A percentile compares a stretch with the other conserved stretches of the same genome.
phyloP scores from a whole-genome alignment of 1,140 invertebrate species.

The Cyclargus thomasi region DNA sequence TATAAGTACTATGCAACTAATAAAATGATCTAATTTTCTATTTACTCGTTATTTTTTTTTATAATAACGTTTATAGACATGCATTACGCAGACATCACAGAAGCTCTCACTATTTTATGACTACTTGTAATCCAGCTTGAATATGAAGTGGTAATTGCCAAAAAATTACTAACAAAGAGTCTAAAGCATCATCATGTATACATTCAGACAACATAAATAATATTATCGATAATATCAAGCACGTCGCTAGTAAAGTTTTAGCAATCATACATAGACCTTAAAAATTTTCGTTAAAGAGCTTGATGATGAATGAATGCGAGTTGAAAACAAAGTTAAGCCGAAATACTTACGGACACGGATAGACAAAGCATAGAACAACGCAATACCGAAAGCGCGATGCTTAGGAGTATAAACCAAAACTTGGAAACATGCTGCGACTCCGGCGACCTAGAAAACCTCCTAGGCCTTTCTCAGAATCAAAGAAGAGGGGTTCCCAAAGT shows the following conservation, averaged over 20 bases:
- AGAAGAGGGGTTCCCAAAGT: conserved; percentile 60
- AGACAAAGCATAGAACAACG: conserved; percentile 39
- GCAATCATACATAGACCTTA: neutral
- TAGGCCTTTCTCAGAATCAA: conserved; percentile 71
- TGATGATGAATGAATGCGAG: conserved; percentile 17
- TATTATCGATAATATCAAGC: neutral
- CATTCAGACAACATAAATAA: no score
- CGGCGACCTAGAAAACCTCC: conserved; percentile 66
- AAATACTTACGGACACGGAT: conserved; percentile 37
- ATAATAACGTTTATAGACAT: neutral
- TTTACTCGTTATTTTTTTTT: neutral
- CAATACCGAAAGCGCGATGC: conserved; percentile 54
- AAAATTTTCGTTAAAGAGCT: neutral
- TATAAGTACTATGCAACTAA: no score
- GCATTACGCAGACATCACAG: neutral
- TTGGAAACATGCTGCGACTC: conserved; percentile 72
- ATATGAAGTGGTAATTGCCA: neutral
- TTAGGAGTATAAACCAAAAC: conserved; percentile 65
- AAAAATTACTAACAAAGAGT: neutral
- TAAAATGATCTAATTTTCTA: neutral
- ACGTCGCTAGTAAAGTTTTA: neutral
- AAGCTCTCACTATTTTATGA: neutral
- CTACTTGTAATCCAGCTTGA: conserved; percentile 1
- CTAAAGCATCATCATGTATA: no score
- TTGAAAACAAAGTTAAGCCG: conserved; percentile 22